Base-by-base conservation (phyloP, 2,113 vertebrate species). In the Desmodus rotundus region DNA sequence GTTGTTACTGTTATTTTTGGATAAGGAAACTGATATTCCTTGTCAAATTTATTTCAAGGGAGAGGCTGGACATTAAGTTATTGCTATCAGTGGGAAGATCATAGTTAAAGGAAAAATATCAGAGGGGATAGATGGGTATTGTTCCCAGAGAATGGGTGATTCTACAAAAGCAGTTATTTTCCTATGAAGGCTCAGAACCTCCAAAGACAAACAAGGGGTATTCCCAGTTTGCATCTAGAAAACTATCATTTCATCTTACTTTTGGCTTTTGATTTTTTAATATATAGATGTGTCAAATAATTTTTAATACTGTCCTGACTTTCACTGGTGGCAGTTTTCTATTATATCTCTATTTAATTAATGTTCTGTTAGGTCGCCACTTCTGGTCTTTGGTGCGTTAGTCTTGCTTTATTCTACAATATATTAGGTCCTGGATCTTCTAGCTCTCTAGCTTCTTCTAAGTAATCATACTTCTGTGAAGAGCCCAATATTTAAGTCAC, bases 261-360 rank as follows among this genome's bases (percentile, higher is more conserved):
- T 97, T 68, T 96, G 56, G 74, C 76, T 88, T 98, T 97, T 98
- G 91, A 87, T 97, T 96, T 92, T 2, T 80, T 72, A 94, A 67
- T 87, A 92, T 28, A 63, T 14, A 77, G 20, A 58, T 41, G 17
- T 78, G 22, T 83, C 89, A 89, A 72, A 97, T 28, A 93, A 89
- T 96, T 96, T 97, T 97, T 96, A 98, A 96, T 95, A 96, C 93
- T 87, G 84, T 11, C 70, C 96, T 63, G 91, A 81, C 93, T 97
- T 97, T 93, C 76, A 94, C 38, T 80, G 82, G 78, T 61, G 81
- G 56, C 68, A 95, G 20, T 58, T 93, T 97, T 88, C 89, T 96
- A 7, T 87, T 96, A 95, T 82, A 88, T 86, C 70, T 70, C 88
- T 82, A n/a, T 96, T 97, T 96, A 97, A 89, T 92, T 91, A 95